Percentiles rank a stretch among this genome's conserved stretches.
Evolutionary conservation across 2,113 vertebrate species (phyloP).

Genomic region (Upupa epops): DNA sequence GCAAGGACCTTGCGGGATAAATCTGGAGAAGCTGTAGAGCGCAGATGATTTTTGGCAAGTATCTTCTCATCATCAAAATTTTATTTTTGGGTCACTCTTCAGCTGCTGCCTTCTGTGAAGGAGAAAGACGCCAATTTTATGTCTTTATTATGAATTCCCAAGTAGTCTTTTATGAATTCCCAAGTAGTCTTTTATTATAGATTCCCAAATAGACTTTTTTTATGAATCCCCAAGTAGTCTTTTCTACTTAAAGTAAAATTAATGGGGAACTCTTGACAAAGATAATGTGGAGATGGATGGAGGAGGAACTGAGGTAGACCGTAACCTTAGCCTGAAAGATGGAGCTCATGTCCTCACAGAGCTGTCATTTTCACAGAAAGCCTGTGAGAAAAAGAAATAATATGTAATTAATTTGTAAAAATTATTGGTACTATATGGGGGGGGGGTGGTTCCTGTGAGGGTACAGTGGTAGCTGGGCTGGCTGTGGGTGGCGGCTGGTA

Average conservation of each 20-base stretch:
- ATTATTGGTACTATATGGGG: no score
- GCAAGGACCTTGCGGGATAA: neutral
- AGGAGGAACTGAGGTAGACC: neutral
- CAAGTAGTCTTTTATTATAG: neutral
- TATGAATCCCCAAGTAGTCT: neutral
- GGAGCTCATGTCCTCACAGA: neutral
- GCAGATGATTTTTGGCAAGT: slow-evolving; percentile 32
- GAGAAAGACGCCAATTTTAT: slow-evolving; percentile 4
- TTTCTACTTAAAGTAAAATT: neutral
- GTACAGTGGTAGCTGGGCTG: neutral
- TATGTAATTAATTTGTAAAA: accelerated
- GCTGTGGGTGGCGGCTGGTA: accelerated
- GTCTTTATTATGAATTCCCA: neutral
- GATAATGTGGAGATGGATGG: neutral
- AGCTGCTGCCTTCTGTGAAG: slow-evolving; percentile 35
- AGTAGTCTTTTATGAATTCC: neutral
- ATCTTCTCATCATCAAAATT: slow-evolving; percentile 14
- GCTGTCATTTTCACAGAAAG: neutral
- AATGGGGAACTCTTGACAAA: neutral
- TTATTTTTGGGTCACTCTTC: slow-evolving; percentile 52
- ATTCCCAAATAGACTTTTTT: slow-evolving; percentile 1
- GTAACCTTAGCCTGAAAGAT: neutral
- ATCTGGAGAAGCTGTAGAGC: neutral
- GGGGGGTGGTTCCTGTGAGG: neutral
- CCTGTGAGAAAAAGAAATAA: neutral